Percentiles rank a stretch among this genome's conserved stretches.
These are phyloP conservation scores for Epiblema foenella DNA, from an alignment of 2,888 invertebrate genomes.

Conservation along the genomic window DNA sequence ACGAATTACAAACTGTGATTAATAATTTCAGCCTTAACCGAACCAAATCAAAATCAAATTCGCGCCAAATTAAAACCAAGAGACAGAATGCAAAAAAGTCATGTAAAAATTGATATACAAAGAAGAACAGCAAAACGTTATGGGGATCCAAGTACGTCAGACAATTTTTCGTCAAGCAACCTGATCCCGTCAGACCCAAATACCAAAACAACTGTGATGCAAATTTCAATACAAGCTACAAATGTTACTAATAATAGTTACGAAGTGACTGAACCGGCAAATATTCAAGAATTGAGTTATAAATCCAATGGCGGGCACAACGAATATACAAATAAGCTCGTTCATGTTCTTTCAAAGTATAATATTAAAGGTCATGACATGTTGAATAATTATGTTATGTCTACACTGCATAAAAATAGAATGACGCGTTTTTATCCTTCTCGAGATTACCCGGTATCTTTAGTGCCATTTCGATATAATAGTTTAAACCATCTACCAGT, in stretches of 20 bases:
- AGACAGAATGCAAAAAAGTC: not conserved
- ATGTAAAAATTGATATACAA: not conserved
- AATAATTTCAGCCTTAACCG: constrained; percentile 12
- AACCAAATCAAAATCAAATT: not conserved
- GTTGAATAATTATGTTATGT: constrained; percentile 67
- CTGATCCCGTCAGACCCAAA: not conserved
- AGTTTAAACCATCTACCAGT: constrained; percentile 83
- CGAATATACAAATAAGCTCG: constrained; percentile 18
- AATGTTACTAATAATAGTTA: not conserved
- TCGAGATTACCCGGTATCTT: not conserved
- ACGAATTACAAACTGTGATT: not conserved
- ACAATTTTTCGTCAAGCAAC: not conserved
- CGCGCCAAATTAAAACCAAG: not conserved
- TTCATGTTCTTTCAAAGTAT: constrained; percentile 61
- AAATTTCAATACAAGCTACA: not conserved
- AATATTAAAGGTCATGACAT: constrained; percentile 64
- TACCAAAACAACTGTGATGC: not conserved
- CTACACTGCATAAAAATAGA: constrained; percentile 48
- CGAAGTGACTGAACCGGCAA: constrained; percentile 21
- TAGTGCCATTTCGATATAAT: constrained; percentile 71
- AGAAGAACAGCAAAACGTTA: constrained; percentile 13
- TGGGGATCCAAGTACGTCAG: not conserved
- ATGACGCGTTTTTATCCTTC: constrained; percentile 47
- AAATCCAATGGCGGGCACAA: constrained; percentile 1
- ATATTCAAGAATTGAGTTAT: not conserved